Percentiles rank a stretch among this genome's conserved stretches.
Conservation (phyloP, 1,140 invertebrate species). For the Chrysomallon squamiferum region DNA sequence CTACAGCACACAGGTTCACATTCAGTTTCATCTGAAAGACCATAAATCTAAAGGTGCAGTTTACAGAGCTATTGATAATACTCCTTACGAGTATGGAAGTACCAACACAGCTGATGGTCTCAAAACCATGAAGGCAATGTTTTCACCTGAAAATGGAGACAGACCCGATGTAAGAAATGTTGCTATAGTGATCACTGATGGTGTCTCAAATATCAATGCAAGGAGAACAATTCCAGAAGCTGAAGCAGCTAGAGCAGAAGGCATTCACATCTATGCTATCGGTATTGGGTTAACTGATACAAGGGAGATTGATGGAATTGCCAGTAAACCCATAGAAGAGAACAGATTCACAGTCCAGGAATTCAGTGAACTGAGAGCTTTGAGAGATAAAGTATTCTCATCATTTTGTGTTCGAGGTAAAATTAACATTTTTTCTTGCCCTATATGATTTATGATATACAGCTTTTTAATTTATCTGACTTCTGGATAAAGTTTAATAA, state of each 20-base stretch:
- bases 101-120: conserved; percentile 23
- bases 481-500: too few relatives aligned
- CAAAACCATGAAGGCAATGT: conserved; percentile 19
- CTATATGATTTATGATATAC: too few relatives aligned
- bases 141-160: conserved; percentile 22
- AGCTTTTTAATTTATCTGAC: too few relatives aligned
- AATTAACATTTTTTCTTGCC: not conserved
- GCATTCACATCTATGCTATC: conserved; percentile 41
- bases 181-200: conserved; percentile 38
- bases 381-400: conserved; percentile 26
- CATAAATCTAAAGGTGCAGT: conserved; percentile 8
- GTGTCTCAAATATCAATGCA: conserved; percentile 42
- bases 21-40: conserved; percentile 22
- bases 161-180: conserved; percentile 31
- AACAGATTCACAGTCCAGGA: conserved; percentile 28
- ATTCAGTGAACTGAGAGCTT: conserved; percentile 26
- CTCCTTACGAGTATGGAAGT: conserved; percentile 19
- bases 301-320: conserved; percentile 33
- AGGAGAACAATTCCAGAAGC: conserved; percentile 37
- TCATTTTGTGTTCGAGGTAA: conserved; percentile 16
- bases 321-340: conserved; percentile 17
- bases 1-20: conserved; percentile 20
- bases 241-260: conserved; percentile 9
- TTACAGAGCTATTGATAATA: conserved; percentile 23
- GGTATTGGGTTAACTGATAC: conserved; percentile 34